Evolutionary conservation across 2,888 invertebrate species (phyloP), one percentile per base, ranked within the genome.

Genomic region (Acrobasis consociella): DNA sequence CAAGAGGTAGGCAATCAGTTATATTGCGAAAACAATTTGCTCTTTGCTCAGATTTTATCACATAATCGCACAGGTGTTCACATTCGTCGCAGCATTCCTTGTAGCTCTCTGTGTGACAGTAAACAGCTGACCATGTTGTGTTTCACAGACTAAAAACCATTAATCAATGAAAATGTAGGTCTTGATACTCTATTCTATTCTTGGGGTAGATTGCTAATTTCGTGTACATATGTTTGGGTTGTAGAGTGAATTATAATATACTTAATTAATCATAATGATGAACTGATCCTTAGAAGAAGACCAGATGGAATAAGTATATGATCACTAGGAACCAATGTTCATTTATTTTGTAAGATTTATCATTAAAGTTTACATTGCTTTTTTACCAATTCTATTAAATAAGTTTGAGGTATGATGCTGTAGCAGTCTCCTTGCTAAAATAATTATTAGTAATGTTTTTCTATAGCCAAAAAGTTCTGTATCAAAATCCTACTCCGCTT

Each of bases 1-100:
- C 76, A 91, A 91, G 73, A 92, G 91, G 92, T 91, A 82, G 85
- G 59, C 38, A 49, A 38, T 37, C n/a, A 51, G 50, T 49, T 11
- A 15, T 60, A 15, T 60, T 50, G 22, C 56, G 42, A 56, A 56
- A 56, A 56, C 56, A 56, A 42, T 56, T 22, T 3, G 22, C 22
- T 22, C 22, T 22, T 22, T 13, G 22, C 56, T 42, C 56, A 56
- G 56, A 31, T 55, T 15, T 15, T 38, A 42, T 56, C 56, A 13
- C 42, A 56, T 56, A 56, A 56, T 22, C 42, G 42, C 42, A 42
- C 42, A 42, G 17, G 17, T 56, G 42, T 56, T 56, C 0, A 17
- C 56, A 56, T 56, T 22, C 42, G 22, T 13, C 17, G 22, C 42
- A 46, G 16, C 42, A 42, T 42, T 42, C 22, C 39, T 16, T 56